Evolutionary conservation across 1,140 invertebrate species (phyloP).

Genomic region (Pseudomyrmex sp.): DNA sequence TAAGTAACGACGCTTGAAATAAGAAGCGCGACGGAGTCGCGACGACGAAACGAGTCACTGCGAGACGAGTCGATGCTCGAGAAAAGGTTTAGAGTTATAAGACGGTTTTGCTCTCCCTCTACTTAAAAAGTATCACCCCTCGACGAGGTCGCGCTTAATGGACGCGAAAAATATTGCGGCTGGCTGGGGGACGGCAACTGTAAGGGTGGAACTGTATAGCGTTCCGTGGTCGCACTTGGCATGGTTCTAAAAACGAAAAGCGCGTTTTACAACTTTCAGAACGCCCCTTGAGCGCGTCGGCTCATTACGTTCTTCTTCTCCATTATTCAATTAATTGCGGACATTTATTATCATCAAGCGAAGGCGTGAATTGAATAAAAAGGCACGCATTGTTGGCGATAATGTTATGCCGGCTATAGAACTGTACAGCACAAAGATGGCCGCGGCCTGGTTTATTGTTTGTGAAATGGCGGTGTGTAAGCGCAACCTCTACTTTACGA

Average conservation of each 20-base stretch:
- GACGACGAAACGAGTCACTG: constrained; percentile 30
- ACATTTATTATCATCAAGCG: constrained; percentile 78
- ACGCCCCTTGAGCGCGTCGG: constrained; percentile 50
- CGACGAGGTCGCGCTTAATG: constrained; percentile 67
- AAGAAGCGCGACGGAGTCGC: constrained; percentile 49
- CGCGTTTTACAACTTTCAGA: constrained; percentile 24
- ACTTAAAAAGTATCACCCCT: constrained; percentile 67
- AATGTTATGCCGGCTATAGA: constrained; percentile 67
- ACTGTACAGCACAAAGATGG: background rate
- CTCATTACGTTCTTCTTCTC: constrained; percentile 77
- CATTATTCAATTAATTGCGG: constrained; percentile 81
- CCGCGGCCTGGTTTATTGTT: background rate
- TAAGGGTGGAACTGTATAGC: constrained; percentile 49
- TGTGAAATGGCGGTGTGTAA: constrained; percentile 13
- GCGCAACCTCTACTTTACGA: constrained; percentile 60
- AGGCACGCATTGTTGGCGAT: constrained; percentile 76
- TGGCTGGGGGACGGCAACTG: constrained; percentile 46
- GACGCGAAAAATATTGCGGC: constrained; percentile 72
- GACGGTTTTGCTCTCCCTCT: constrained; percentile 55
- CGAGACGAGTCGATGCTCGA: constrained; percentile 21
- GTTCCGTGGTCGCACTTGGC: constrained; percentile 69
- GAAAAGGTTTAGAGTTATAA: constrained; percentile 41
- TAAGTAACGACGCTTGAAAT: constrained; percentile 70
- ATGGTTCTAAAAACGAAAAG: constrained; percentile 73
- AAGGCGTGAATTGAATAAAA: constrained; percentile 74